Conservation (phyloP, 2,797 vertebrate species). For the Poeciliopsis gracilis region DNA sequence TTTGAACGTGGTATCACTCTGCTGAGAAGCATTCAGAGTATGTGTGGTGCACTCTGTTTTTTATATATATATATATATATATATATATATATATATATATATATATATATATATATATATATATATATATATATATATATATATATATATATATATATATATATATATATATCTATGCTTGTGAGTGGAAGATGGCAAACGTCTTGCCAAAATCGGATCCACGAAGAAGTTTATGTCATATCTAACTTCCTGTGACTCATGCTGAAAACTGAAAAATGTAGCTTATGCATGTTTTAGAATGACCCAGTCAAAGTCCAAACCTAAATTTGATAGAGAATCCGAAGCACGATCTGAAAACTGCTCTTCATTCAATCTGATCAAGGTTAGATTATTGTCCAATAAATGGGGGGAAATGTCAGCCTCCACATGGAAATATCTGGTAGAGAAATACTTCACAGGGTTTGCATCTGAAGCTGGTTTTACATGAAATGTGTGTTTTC, state of each 20-base stretch:
- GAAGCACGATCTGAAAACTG: too few species aligned
- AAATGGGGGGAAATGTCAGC: too few species aligned
- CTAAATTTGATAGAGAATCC: too few species aligned
- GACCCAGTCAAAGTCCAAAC: too few species aligned
- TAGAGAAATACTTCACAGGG: too few species aligned
- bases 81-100: neutral
- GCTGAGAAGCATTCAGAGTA: constrained; percentile 23
- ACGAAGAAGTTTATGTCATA: constrained; percentile 21
- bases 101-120: neutral
- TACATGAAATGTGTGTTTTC: too few species aligned
- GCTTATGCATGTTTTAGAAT: neutral
- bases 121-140: neutral
- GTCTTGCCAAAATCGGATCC: constrained; percentile 35
- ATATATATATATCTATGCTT: neutral
- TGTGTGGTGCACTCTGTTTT: neutral
- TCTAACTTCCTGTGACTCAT: constrained; percentile 13
- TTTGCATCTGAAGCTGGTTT: too few species aligned
- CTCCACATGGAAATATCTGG: too few species aligned
- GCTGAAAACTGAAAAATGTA: constrained; percentile 26
- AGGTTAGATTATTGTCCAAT: too few species aligned
- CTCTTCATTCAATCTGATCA: too few species aligned
- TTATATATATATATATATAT: neutral
- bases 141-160: neutral
- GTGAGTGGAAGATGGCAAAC: constrained; percentile 12
- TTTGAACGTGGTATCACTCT: constrained; percentile 44